These are phyloP conservation scores for Falcaria lacertinaria DNA, from an alignment of 2,888 invertebrate species.

Conservation along the genomic window DNA sequence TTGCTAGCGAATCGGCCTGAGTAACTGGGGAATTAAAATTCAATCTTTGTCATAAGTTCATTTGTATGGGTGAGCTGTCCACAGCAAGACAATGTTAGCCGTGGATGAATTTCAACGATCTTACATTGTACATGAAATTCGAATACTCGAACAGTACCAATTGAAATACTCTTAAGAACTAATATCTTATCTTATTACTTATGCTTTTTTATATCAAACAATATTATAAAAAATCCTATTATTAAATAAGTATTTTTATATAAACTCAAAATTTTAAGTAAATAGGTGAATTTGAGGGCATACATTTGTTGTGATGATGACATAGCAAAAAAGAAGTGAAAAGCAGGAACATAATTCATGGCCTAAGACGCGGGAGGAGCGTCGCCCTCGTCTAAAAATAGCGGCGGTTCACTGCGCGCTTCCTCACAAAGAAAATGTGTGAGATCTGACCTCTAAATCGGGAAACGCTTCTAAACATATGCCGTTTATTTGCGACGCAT, in stretches of 20 bases:
- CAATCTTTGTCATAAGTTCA: neutral
- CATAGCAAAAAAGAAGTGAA: too few species aligned
- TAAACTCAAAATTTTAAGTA: neutral
- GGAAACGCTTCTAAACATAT: conserved; percentile 38
- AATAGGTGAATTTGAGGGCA: neutral
- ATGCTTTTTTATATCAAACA: too few species aligned
- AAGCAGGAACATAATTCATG: conserved; percentile 17
- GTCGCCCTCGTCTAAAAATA: conserved; percentile 76
- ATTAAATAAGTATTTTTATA: too few species aligned
- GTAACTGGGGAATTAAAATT: neutral
- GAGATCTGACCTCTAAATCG: conserved; percentile 62
- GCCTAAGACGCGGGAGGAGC: conserved; percentile 36
- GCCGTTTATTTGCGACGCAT: conserved; percentile 28
- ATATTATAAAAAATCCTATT: too few species aligned
- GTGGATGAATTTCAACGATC: too few species aligned
- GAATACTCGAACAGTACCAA: too few species aligned
- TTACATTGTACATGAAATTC: too few species aligned
- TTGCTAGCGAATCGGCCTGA: conserved; percentile 4
- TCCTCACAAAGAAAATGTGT: conserved; percentile 71
- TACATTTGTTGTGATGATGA: conserved; percentile 15
- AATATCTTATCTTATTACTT: too few species aligned
- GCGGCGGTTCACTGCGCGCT: conserved; percentile 61
- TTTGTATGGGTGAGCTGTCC: neutral
- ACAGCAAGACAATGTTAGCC: neutral
- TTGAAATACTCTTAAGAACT: too few species aligned